Evolutionary conservation across 2,113 vertebrate genomes (phyloP), one percentile per base, ranked within the genome.

Genomic region (Cyphomyrus plagiostoma): DNA sequence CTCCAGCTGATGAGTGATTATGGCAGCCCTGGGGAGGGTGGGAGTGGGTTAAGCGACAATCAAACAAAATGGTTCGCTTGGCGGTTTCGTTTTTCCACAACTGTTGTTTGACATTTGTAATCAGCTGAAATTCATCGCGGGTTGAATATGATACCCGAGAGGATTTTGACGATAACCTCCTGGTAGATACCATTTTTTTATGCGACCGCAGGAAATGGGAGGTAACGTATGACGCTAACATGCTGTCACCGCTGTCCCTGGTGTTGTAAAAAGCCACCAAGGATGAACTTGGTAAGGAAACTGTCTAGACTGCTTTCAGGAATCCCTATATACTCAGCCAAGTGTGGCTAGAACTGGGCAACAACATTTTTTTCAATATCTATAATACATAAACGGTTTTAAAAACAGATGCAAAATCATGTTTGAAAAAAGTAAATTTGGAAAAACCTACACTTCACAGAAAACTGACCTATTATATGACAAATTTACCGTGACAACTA

Each of bases 51-150:
- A 17, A 56, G 66, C n/a, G 1, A 42, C 74, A 35, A 80, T 80
- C 74, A 94, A 95, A 94, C 94, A 94, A 93, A 94, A 95, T 94
- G 93, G 92, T 92, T 93, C 92, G 93, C 86, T 86, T 3, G 13
- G 92, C 90, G 94, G 85, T 88, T 95, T 95, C 92, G 93, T 94
- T 91, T 91, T 91, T 94, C 91, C 77, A 89, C 90, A 94, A 92
- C 93, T 92, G 93, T 35, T 92, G 90, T 95, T 93, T 93, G 95
- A 94, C 92, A 94, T 94, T 93, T 94, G 92, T 92, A 95, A 94
- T 94, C 95, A 96, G 95, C 93, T 91, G 92, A 95, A 96, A 95
- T 94, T 95, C 95, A 96, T 95, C 92, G 92, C 91, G 90, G 84
- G 89, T 21, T 86, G 15, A 92, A 94, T 15, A 89, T 92, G 95